Evolutionary conservation across 2,113 vertebrate genomes (phyloP).

Genomic region (Ceyx margarethae): DNA sequence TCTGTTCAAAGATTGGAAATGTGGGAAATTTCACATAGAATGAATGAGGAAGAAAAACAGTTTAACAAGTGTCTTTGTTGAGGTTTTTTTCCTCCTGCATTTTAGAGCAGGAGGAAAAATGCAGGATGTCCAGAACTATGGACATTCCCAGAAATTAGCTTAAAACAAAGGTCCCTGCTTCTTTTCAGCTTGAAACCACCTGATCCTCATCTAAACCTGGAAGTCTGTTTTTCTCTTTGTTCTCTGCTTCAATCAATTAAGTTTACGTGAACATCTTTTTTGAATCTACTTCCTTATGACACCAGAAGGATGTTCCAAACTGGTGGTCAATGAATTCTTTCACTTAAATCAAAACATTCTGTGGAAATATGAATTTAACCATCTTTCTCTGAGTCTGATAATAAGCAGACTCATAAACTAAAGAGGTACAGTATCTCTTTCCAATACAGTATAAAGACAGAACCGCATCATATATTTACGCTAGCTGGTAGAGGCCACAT

Average conservation of each 20-base stretch:
- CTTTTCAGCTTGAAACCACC: slow-evolving; percentile 40
- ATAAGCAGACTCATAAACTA: slow-evolving; percentile 38
- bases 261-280: slow-evolving; percentile 20
- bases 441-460: slow-evolving; percentile 20
- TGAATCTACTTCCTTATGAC: slow-evolving; percentile 28
- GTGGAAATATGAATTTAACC: slow-evolving; percentile 49
- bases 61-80: background rate
- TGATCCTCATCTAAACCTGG: slow-evolving; percentile 52
- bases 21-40: background rate
- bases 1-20: background rate
- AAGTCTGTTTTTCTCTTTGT: slow-evolving; percentile 41
- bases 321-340: slow-evolving; percentile 51
- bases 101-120: background rate
- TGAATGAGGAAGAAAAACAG: background rate
- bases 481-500: slow-evolving; percentile 40
- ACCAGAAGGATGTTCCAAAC: slow-evolving; percentile 47
- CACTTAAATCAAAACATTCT: slow-evolving; percentile 58
- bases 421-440: slow-evolving; percentile 29
- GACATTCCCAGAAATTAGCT: background rate
- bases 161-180: slow-evolving; percentile 13
- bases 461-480: background rate
- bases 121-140: background rate
- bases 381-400: slow-evolving; percentile 17
- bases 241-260: slow-evolving; percentile 43
- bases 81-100: background rate